Evolutionary conservation across 2,888 invertebrate genomes (phyloP), one percentile per base, ranked within the genome.

Genomic region (Pemphredon lugubris): DNA sequence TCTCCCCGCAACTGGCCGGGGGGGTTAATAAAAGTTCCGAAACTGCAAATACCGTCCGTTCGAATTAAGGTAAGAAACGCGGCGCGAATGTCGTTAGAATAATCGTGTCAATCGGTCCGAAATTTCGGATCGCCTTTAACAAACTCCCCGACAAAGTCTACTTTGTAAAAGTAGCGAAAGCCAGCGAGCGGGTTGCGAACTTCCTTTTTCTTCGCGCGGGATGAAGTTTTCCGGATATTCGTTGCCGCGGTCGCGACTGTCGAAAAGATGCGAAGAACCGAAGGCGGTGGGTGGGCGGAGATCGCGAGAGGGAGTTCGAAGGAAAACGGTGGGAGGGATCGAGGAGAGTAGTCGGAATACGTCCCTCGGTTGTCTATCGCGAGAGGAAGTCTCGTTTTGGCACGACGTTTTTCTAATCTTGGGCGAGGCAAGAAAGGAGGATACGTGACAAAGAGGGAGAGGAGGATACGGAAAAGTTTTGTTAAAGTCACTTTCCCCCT

Each of bases 391-490:
- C 66, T 69, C 77, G 51, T 47, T 70, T 45, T 57, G 73, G 44
- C 73, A 59, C 74, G 75, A 74, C 76, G 77, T 79, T 83, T 86
- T 84, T 81, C 83, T 84, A 84, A 85, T 86, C 82, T 84, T 53
- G 45, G 47, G 30, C 11, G 40, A 20, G 32, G 44, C 45, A 34
- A 16, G 50, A 16, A 21, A 26, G 40, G 11, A 14, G 2, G 11
- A 20, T 9, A 16, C 14, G 23, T 7, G 18, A 20, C 4, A 18
- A 23, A 16, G 45, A 16, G 55, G 30, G 32, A 16, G 47, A 16
- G 42, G 21, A 40, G 32, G 14, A 61, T 42, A 44, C 37, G 65
- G 42, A 55, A 50, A 77, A 81, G 61, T 77, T 77, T 72, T 67
- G 60, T 67, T 53, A 64, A 58, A 75, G 59, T 66, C 50, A 44